Base-by-base conservation (phyloP, 2,113 vertebrate genomes). In the Geococcyx californianus region DNA sequence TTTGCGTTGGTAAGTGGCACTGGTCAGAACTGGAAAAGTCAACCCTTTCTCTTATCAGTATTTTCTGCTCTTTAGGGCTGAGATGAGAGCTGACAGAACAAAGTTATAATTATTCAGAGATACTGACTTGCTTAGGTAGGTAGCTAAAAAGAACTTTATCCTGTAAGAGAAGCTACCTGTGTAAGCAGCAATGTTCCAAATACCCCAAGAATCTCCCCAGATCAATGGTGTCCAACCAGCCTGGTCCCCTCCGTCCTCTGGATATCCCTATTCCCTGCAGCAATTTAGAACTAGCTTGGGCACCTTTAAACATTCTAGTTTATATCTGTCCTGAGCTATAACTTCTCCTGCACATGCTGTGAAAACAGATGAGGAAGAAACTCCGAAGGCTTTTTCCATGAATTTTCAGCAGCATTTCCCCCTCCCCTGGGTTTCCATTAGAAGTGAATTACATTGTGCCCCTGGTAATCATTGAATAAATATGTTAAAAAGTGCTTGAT, bases 401-500 rank as follows among this genome's bases (percentile, higher is more conserved):
- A 42, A 9, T 82, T 85, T 94, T 77, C 44, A 78, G 29, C 42
- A 38, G 86, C 25, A 29, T 88, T 77, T 95, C 74, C 28, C 9
- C 20, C 64, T 93, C 87, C 47, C 13, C 0, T 63, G 70, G 21
- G 21, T 77, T 91, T 97, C 52, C 23, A 33, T 79, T 52, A 77
- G 42, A 83, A 91, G 44, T 55, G 31, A 74, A 90, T 88, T 94
- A 72, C 52, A 67, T 24, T 90, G 80, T 67, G 68, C 73, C 82
- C 78, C n/a, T 85, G 72, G 68, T 90, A 91, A 76, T 91, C 84
- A 95, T 93, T 86, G 93, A 97, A 97, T 93, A 94, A 97, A 91
- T 92, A 90, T 68, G 75, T 95, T 96, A 94, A 94, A 83, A 96
- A 86, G 75, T 47, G 62, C 84, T 96, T 8, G 11, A 94, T 97